These are phyloP conservation scores for Hydrolagus affinis DNA, from an alignment of 2,113 vertebrate genomes.

Conservation along the genomic window DNA sequence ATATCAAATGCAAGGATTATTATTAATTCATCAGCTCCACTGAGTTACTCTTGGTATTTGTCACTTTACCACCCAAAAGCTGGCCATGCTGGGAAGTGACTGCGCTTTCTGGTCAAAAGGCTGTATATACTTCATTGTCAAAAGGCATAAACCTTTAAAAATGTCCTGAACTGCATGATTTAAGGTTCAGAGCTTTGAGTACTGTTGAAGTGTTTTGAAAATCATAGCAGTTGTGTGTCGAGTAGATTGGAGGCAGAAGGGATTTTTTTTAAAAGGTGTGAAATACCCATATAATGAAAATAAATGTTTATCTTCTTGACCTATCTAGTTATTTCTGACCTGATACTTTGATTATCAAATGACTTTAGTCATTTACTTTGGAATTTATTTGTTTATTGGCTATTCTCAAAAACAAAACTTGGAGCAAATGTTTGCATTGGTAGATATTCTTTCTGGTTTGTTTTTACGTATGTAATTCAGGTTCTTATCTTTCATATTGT, in stretches of 20 bases:
- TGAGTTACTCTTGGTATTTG: too few relatives aligned
- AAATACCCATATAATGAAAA: background rate
- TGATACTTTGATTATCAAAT: background rate
- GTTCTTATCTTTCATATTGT: background rate
- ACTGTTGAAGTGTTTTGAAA: constrained; percentile 12
- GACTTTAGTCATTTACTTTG: background rate
- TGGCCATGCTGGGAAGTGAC: background rate
- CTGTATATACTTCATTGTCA: background rate
- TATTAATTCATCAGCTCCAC: too few relatives aligned
- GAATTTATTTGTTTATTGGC: background rate
- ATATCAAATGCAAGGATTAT: too few relatives aligned
- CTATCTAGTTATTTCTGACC: background rate
- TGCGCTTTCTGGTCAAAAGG: background rate
- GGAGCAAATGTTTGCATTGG: background rate
- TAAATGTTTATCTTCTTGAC: background rate
- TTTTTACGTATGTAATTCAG: background rate
- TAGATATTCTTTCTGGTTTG: background rate
- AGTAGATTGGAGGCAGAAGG: constrained; percentile 1
- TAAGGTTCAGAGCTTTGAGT: background rate
- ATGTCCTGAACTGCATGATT: background rate
- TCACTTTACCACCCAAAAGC: background rate
- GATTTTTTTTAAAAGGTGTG: too few relatives aligned
- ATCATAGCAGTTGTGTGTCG: constrained; percentile 8
- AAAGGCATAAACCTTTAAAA: background rate
- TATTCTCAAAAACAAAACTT: background rate